phyloP scores from a whole-genome alignment of 2,888 invertebrate species.

The Fabriciana adippe region DNA sequence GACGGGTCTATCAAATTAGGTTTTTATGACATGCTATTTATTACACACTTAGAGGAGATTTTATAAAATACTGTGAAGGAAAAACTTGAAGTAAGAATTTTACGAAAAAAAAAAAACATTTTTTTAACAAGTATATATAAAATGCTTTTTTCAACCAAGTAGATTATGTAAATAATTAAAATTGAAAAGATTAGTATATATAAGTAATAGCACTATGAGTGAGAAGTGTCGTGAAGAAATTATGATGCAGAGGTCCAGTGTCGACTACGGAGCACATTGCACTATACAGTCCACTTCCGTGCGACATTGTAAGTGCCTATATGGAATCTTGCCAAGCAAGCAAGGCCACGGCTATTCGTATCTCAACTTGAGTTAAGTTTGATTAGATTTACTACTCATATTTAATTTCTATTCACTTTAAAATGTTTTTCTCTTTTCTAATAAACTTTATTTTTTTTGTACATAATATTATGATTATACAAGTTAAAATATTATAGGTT shows the following conservation, averaged over 20 bases:
- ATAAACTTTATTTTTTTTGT: too few relatives aligned
- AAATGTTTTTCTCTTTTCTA: neutral
- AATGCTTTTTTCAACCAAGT: too few relatives aligned
- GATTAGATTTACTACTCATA: constrained; percentile 23
- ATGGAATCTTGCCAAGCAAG: constrained; percentile 41
- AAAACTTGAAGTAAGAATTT: too few relatives aligned
- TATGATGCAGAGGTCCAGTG: constrained; percentile 7
- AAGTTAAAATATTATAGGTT: too few relatives aligned
- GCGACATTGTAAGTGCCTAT: constrained; percentile 41
- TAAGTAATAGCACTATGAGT: neutral
- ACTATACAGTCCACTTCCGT: constrained; percentile 28
- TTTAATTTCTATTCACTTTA: neutral
- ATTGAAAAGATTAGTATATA: neutral
- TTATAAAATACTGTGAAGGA: neutral
- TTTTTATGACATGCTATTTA: constrained; percentile 18
- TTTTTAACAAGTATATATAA: too few relatives aligned
- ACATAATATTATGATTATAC: too few relatives aligned
- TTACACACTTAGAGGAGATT: neutral
- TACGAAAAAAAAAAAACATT: too few relatives aligned
- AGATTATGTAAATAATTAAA: neutral
- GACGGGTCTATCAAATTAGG: constrained; percentile 38
- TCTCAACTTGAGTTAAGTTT: constrained; percentile 27
- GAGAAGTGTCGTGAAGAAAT: neutral
- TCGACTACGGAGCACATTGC: constrained; percentile 22
- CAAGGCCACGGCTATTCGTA: constrained; percentile 36